These are phyloP conservation scores for Epicampocera succincta DNA, from an alignment of 2,888 invertebrate species.

Conservation along the genomic window DNA sequence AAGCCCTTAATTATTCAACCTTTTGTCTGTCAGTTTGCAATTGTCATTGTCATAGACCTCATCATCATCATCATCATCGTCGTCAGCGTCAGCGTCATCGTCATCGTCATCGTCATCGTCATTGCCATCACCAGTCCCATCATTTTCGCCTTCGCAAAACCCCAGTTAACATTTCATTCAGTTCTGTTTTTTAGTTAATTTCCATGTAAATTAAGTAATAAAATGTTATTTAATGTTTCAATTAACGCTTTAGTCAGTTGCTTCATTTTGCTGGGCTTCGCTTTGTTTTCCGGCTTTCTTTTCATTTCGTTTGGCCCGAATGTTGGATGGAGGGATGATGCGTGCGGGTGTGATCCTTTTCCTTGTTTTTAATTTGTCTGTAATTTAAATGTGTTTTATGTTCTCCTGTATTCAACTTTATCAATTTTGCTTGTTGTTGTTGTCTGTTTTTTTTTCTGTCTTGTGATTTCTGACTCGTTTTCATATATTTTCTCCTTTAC, in stretches of 20 bases:
- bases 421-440: neutral
- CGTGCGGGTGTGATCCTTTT: slow-evolving; percentile 25
- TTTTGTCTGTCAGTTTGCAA: slow-evolving; percentile 39
- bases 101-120: slow-evolving; percentile 48
- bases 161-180: slow-evolving; percentile 29
- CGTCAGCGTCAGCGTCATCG: slow-evolving; percentile 54
- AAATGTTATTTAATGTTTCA: slow-evolving; percentile 80
- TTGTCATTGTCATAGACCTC: slow-evolving; percentile 66
- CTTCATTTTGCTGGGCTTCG: neutral
- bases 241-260: slow-evolving; percentile 75
- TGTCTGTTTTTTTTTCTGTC: neutral
- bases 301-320: neutral
- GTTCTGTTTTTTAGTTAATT: slow-evolving; percentile 76
- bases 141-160: neutral
- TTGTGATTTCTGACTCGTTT: slow-evolving; percentile 34
- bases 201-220: slow-evolving; percentile 81
- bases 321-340: too few species aligned
- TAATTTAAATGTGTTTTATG: slow-evolving; percentile 66
- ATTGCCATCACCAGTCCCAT: slow-evolving; percentile 13
- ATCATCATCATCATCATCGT: slow-evolving; percentile 18
- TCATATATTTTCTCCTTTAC: neutral
- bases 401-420: slow-evolving; percentile 16
- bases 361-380: slow-evolving; percentile 65
- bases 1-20: slow-evolving; percentile 36
- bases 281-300: slow-evolving; percentile 8